Percentiles rank a stretch among this genome's conserved stretches.
phyloP scores from a whole-genome alignment of 92 coral and sea anemone species.

The Desmophyllum pertusum region DNA sequence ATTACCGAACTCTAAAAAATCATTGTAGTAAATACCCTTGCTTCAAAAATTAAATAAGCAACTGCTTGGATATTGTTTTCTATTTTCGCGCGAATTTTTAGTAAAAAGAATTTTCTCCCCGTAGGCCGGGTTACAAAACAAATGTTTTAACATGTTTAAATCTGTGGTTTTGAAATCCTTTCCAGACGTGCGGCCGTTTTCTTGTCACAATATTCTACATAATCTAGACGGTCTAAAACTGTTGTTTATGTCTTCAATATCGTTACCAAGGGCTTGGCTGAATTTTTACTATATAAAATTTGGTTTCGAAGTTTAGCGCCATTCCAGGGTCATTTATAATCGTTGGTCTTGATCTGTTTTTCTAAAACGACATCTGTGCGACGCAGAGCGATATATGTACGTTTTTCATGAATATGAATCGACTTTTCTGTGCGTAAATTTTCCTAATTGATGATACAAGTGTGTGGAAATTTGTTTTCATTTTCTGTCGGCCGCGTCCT shows the following conservation, averaged over 20 bases:
- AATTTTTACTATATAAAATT: not conserved
- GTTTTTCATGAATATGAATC: slow-evolving; percentile 31
- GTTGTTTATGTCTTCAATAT: not conserved
- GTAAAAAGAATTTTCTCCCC: not conserved
- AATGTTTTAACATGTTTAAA: not conserved
- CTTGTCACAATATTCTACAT: not conserved
- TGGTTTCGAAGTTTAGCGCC: not conserved
- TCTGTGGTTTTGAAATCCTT: not conserved
- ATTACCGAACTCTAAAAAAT: not conserved
- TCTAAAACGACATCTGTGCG: slow-evolving; percentile 5
- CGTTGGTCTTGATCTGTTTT: slow-evolving; percentile 1
- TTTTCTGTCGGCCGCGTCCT: slow-evolving; percentile 3
- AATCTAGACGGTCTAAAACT: not conserved
- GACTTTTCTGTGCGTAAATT: slow-evolving; percentile 14
- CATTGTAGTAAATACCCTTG: not conserved
- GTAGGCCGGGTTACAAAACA: not conserved
- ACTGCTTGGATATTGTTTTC: not conserved
- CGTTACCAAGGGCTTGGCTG: not conserved
- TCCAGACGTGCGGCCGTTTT: not conserved
- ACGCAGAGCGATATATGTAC: not conserved
- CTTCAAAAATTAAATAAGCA: not conserved
- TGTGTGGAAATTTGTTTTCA: slow-evolving; percentile 3
- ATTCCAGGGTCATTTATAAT: not conserved
- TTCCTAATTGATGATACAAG: slow-evolving; percentile 19
- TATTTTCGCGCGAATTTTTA: not conserved